These are phyloP conservation scores for Chrysoperla carnea DNA, from an alignment of 1,140 invertebrate species.

Conservation along the genomic window DNA sequence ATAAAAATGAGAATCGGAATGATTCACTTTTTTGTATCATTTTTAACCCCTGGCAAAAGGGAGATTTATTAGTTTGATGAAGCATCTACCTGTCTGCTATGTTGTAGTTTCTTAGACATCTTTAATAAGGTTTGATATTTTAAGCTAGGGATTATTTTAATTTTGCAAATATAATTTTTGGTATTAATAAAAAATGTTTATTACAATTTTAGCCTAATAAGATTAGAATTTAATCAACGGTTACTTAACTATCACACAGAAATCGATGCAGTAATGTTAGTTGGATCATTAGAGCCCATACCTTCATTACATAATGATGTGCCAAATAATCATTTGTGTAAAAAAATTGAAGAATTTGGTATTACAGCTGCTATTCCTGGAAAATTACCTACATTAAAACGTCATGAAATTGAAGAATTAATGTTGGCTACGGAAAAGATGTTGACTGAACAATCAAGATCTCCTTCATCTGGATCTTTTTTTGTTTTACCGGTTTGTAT, in stretches of 20 bases:
- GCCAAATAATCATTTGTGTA: slow-evolving; percentile 1
- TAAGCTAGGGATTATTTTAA: neutral
- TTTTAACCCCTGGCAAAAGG: too few relatives aligned
- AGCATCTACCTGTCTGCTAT: too few relatives aligned
- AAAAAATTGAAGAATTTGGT: slow-evolving; percentile 5
- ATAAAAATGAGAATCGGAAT: too few relatives aligned
- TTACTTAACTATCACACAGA: slow-evolving; percentile 74
- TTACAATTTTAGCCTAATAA: slow-evolving; percentile 36
- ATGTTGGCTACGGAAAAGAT: slow-evolving; percentile 18
- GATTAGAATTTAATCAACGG: slow-evolving; percentile 71
- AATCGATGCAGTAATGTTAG: slow-evolving; percentile 64
- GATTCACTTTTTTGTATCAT: too few relatives aligned
- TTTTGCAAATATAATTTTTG: neutral
- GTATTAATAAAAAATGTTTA: neutral
- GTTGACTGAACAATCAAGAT: slow-evolving; percentile 18
- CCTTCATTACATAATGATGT: slow-evolving; percentile 3
- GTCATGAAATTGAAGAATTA: slow-evolving; percentile 16
- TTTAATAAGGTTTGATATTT: neutral
- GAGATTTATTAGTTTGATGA: too few relatives aligned
- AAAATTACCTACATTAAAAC: slow-evolving; percentile 15
- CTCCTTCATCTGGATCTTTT: slow-evolving; percentile 1
- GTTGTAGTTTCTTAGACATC: neutral
- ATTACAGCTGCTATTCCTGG: slow-evolving; percentile 3
- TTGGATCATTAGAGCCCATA: slow-evolving; percentile 26
- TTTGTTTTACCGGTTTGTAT: neutral